phyloP scores from a whole-genome alignment of 2,888 invertebrate species.

The Drosophila cyrtoloma region DNA sequence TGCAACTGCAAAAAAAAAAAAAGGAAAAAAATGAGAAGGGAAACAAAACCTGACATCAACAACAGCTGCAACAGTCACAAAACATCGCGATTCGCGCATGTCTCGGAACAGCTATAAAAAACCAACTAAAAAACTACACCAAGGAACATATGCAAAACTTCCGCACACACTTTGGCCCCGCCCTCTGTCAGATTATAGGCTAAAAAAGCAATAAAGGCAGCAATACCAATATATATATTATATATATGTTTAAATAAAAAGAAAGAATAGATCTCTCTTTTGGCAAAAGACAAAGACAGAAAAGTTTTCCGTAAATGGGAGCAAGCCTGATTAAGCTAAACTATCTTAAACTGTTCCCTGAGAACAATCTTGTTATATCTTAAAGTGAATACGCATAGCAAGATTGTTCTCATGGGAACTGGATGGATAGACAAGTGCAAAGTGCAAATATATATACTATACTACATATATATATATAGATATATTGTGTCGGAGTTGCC shows the following conservation, averaged over 20 bases:
- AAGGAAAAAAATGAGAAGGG: conserved; percentile 24
- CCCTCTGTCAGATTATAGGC: conserved; percentile 4
- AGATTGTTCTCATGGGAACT: not conserved
- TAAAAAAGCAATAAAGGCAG: not conserved
- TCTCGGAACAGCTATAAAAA: not conserved
- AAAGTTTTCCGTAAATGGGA: not conserved
- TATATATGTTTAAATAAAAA: not conserved
- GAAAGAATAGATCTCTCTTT: not conserved
- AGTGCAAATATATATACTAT: not conserved
- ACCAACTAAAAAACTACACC: not conserved
- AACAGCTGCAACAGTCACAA: conserved; percentile 16
- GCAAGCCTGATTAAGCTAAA: not conserved
- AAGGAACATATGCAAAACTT: conserved; percentile 19
- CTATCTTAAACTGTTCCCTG: not conserved
- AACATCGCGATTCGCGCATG: conserved; percentile 20
- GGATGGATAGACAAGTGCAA: not conserved
- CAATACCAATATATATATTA: not conserved
- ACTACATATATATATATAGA: not conserved
- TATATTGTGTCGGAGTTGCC: conserved; percentile 2
- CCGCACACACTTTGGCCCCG: not conserved
- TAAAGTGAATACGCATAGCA: not conserved
- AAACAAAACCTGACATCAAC: conserved; percentile 49
- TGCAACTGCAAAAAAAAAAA: conserved; percentile 14
- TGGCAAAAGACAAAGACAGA: not conserved
- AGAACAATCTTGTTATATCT: not conserved